Conservation (phyloP, 2,888 invertebrate species). For the Portevinia maculata region DNA sequence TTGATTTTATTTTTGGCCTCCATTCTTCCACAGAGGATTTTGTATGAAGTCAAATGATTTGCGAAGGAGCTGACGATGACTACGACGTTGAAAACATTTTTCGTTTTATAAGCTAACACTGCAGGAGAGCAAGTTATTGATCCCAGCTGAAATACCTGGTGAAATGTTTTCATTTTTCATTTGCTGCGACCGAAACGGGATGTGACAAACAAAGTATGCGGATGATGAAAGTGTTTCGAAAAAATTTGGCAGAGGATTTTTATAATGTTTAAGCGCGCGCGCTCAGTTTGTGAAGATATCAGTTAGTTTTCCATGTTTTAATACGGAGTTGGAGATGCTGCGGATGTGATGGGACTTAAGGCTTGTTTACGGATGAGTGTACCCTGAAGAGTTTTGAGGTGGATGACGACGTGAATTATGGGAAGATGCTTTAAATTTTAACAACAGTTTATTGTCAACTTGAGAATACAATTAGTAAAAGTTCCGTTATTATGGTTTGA, state of each 20-base stretch:
- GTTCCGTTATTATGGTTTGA: slow-evolving; percentile 10
- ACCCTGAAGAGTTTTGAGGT: slow-evolving; percentile 16
- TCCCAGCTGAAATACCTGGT: slow-evolving; percentile 19
- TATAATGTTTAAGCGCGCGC: slow-evolving; percentile 48
- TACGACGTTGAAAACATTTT: slow-evolving; percentile 48
- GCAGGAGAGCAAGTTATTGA: slow-evolving; percentile 47
- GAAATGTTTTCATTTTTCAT: slow-evolving; percentile 19
- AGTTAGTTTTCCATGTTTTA: slow-evolving; percentile 29
- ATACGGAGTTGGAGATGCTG: not conserved
- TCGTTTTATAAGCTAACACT: slow-evolving; percentile 62
- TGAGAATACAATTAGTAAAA: slow-evolving; percentile 47
- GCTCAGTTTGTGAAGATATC: slow-evolving; percentile 48
- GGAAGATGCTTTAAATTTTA: too few species aligned
- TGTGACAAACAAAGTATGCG: slow-evolving; percentile 38
- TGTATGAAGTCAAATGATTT: slow-evolving; percentile 26
- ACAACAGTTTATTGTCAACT: slow-evolving; percentile 37
- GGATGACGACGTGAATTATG: slow-evolving; percentile 10
- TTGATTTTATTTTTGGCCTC: slow-evolving; percentile 13
- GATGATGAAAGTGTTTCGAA: not conserved
- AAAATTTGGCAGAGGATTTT: slow-evolving; percentile 15
- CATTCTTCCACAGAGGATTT: not conserved
- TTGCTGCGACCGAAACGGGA: not conserved
- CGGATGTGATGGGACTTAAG: slow-evolving; percentile 38
- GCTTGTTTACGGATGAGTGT: slow-evolving; percentile 44
- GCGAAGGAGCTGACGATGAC: slow-evolving; percentile 19